phyloP scores from a whole-genome alignment of 2,797 vertebrate genomes.

The Petrocephalus schoutedeni region DNA sequence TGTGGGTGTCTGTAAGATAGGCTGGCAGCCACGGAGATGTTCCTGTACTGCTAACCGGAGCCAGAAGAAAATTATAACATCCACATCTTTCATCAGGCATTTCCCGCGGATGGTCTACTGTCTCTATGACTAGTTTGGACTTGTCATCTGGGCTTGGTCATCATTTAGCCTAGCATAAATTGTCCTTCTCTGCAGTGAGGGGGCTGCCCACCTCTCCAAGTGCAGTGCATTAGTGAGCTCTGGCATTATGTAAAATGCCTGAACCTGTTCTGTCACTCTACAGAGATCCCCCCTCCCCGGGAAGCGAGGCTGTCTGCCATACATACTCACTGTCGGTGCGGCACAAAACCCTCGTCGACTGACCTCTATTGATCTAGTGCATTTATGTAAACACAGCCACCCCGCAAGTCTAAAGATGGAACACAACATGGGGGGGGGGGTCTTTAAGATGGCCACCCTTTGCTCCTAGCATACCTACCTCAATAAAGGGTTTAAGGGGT shows the following conservation, averaged over 20 bases:
- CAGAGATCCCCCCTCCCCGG: neutral
- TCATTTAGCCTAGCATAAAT: neutral
- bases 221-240: neutral
- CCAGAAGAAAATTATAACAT: neutral
- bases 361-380: neutral
- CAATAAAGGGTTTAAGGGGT: neutral
- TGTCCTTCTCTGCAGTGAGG: neutral
- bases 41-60: neutral
- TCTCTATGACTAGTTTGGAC: neutral
- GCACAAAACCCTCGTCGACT: neutral
- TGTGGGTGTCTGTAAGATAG: neutral
- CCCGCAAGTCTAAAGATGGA: neutral
- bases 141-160: neutral
- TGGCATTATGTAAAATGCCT: slow-evolving; percentile 27
- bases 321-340: neutral
- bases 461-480: neutral
- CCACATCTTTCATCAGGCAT: neutral
- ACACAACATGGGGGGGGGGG: neutral
- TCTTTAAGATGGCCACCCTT: neutral
- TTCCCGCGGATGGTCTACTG: neutral
- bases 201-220: neutral
- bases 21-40: neutral
- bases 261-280: slow-evolving; percentile 13
- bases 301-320: neutral
- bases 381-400: neutral